Evolutionary conservation across 2,888 invertebrate genomes (phyloP), one percentile per base, ranked within the genome.

Genomic region (Drosophila seclusa): DNA sequence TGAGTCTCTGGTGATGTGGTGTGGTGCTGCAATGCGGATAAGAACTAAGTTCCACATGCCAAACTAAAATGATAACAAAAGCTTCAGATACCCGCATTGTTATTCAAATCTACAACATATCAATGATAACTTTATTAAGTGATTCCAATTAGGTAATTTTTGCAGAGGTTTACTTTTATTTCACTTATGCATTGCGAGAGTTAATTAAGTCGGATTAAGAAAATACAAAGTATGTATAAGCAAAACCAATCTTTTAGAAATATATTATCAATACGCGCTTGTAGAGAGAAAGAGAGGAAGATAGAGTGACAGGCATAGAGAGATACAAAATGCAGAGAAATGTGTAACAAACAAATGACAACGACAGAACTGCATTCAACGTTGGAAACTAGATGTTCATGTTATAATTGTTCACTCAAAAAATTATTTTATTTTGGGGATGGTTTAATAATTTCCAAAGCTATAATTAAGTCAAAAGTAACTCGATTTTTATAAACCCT

Each of bases 331-430:
- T 16, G 4, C 7, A 16, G 16, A 16, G 24, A 45, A 16, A 16
- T 24, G 4, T 16, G 0, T 2, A 16, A 4, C 7, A 4, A 21
- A 21, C 6, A 21, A 45, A 21, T 42, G 13, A 7, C 21, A 42
- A 3, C 6, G 0, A 21, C 1, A 21, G 1, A 7, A 4, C 21
- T 13, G 3, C 42, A 42, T 3, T 21, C 6, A 21, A 21, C 13
- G 0, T 13, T 45, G 0, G 7, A 21, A 45, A 45, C 21, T 45
- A 1, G 0, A 45, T 16, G 4, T 16, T 4, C 1, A 16, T 16
- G 8, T n/a, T n/a, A 18, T 4, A n/a, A 10, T 40, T 10, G 0
- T 40, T n/a, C 0, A 0, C 38, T n/a, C 4, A 40, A 40, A 24
- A 1, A 24, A 8, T 16, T 8, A 1, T 24, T 16, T 45, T 11